Conservation (phyloP, 2,113 vertebrate species). For the Lonchura striata region DNA sequence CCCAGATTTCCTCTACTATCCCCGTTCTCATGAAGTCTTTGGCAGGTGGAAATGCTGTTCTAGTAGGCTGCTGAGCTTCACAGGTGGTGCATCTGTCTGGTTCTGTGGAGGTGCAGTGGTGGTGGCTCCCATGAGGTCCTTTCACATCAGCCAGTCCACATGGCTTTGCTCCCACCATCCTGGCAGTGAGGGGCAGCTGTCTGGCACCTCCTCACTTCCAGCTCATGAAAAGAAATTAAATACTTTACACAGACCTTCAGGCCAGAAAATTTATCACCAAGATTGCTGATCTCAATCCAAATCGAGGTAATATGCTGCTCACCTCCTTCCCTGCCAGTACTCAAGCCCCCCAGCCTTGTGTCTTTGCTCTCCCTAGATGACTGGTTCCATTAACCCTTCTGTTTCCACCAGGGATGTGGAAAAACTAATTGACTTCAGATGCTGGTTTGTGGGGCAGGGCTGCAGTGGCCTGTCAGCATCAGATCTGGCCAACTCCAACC, state of each 20-base stretch:
- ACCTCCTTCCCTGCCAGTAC: not conserved
- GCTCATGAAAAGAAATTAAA: not conserved
- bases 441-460: not conserved
- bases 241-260: not conserved
- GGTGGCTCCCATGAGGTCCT: not conserved
- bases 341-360: not conserved
- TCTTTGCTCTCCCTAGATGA: not conserved
- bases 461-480: not conserved
- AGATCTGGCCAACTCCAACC: not conserved
- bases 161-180: accelerated
- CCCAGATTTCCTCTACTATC: accelerated
- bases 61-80: not conserved
- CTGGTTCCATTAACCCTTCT: accelerated
- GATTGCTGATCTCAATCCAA: not conserved
- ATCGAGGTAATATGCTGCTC: accelerated
- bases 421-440: not conserved
- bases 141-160: accelerated
- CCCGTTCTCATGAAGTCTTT: not conserved
- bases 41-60: not conserved
- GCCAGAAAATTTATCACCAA: not conserved
- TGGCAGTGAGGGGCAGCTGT: not conserved
- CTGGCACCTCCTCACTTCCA: not conserved
- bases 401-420: accelerated
- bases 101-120: accelerated
- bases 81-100: accelerated